Evolutionary conservation across 2,797 vertebrate species (phyloP).

Genomic region (Falco rusticolus): DNA sequence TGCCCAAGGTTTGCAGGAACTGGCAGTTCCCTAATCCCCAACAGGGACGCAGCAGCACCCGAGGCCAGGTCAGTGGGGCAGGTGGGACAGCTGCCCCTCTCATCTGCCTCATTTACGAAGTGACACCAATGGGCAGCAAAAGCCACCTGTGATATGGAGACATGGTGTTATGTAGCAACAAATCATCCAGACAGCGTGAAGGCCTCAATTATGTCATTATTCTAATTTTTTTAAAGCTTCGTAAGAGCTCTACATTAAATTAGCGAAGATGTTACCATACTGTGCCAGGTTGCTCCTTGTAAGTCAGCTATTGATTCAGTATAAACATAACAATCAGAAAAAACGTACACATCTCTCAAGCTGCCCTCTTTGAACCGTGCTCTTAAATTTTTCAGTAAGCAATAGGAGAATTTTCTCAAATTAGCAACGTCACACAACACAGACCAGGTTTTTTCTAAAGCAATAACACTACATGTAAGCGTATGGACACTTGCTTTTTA

Average conservation of each 20-base stretch:
- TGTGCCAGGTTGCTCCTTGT: neutral
- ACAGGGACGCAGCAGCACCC: fast-evolving
- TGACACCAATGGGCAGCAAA: neutral
- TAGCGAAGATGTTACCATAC: neutral
- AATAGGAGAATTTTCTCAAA: neutral
- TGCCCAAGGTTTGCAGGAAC: neutral
- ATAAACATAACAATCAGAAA: neutral
- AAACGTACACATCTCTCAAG: neutral
- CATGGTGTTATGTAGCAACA: neutral
- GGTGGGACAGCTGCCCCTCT: neutral
- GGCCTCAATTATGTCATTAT: neutral
- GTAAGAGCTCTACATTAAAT: neutral
- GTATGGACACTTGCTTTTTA: neutral
- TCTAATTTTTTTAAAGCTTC: neutral
- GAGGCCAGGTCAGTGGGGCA: neutral
- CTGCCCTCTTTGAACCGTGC: neutral
- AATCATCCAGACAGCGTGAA: neutral
- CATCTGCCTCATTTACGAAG: neutral
- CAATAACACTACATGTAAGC: fast-evolving
- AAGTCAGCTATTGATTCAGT: neutral
- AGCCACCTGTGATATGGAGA: neutral
- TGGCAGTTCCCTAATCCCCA: neutral
- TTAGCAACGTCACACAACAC: neutral
- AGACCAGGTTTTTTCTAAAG: neutral
- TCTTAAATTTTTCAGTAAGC: neutral